Evolutionary conservation across 2,888 invertebrate genomes (phyloP), one percentile per base, ranked within the genome.

Genomic region (Andrena fulva): DNA sequence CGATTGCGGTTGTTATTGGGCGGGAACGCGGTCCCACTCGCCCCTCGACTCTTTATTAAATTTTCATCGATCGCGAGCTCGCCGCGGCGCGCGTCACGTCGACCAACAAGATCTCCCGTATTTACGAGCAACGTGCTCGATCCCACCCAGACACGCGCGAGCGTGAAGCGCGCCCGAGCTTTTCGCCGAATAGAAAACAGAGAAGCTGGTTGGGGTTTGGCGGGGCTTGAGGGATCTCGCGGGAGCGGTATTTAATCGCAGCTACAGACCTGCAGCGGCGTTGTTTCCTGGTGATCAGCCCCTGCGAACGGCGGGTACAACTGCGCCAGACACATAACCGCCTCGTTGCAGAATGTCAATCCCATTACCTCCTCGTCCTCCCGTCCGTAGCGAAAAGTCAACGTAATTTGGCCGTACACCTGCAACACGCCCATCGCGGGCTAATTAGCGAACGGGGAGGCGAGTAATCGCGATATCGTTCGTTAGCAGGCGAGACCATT

Each of bases 331-430:
- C 98, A 97, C 96, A 99, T 97, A 92, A 99, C 97, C 72, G 99
- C 98, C 94, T 99, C 99, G 94, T 99, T 99, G 95, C 99, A 98
- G 95, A 99, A 99, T 92, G 99, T 98, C 87, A 99, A 95, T 0
- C 99, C 99, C 96, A 99, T 98, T 31, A 99, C 99, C 94, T 99
- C 99, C 93, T 99, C 97, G 93, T 99, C 99, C 95, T 99, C 99
- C 64, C 99, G 95, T 0, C 99, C 99, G 93, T 99, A 99, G 89
- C 99, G 97, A 94, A 99, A 99, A 20, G 99, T 99, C 82, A 99
- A 95, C 3, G 99, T 97, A 86, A 98, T 96, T 94, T 97, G 97
- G 59, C 97, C 97, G 93, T 96, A 97, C 48, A 98, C 96, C 95
- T 95, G 75, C 8, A 80, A 83, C 68, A 33, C n/a, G 27, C 27